A percentile compares a stretch with the other conserved stretches of the same genome.
Conservation (phyloP, 23 tunicate species). For the Trididemnum miniatum region DNA sequence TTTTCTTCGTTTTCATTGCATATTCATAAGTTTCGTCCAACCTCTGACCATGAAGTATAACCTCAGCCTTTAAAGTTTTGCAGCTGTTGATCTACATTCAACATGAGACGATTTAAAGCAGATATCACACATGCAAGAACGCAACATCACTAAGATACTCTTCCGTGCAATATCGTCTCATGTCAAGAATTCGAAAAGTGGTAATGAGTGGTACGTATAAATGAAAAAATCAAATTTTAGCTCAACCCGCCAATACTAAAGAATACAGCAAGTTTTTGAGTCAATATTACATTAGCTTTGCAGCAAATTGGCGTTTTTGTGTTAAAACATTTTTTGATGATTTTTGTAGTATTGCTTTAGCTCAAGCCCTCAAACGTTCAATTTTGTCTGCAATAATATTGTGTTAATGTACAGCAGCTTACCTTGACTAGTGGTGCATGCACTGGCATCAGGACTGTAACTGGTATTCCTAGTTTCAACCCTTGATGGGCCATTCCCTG, state of each 20-base stretch:
- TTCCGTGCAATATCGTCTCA: too few species aligned
- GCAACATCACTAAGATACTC: too few species aligned
- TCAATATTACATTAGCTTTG: too few species aligned
- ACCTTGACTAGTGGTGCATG: slow-evolving; percentile 97
- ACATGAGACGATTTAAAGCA: too few species aligned
- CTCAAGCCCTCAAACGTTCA: neutral
- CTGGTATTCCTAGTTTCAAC: slow-evolving; percentile 65
- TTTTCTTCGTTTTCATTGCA: slow-evolving; percentile 61
- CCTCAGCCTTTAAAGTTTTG: slow-evolving; percentile 68
- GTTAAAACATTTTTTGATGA: neutral
- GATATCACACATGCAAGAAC: too few species aligned
- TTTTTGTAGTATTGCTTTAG: neutral
- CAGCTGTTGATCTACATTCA: slow-evolving; percentile 91
- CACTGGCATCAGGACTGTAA: slow-evolving; percentile 95
- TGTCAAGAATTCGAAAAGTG: too few species aligned
- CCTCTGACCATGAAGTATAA: slow-evolving; percentile 65
- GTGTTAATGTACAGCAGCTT: too few species aligned
- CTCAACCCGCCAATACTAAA: too few species aligned
- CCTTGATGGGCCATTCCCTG: slow-evolving; percentile 97
- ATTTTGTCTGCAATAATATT: too few species aligned
- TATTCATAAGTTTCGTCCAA: slow-evolving; percentile 83
- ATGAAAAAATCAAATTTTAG: too few species aligned
- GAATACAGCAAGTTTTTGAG: too few species aligned
- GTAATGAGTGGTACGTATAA: too few species aligned
- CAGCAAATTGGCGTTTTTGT: neutral